Evolutionary conservation across 2,888 invertebrate genomes (phyloP).

Genomic region (Liopterus haemorrhoidalis): DNA sequence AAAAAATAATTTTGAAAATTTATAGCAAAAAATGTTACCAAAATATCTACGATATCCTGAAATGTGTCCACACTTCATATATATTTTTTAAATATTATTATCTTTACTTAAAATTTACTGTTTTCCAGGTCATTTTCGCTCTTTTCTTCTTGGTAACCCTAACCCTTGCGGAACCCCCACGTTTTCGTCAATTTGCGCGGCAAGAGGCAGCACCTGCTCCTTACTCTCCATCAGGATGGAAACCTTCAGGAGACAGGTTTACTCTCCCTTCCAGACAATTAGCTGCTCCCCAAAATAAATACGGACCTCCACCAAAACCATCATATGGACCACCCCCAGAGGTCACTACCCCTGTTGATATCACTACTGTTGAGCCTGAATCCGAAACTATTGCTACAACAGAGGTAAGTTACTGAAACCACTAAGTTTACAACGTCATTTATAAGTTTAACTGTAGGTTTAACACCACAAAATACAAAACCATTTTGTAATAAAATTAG

Average conservation of each 20-base stretch:
- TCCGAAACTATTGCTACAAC: slow-evolving; percentile 15
- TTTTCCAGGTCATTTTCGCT: slow-evolving; percentile 42
- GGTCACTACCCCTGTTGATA: no score
- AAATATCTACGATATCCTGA: no score
- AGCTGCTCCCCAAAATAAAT: slow-evolving; percentile 32
- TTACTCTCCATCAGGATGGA: slow-evolving; percentile 46
- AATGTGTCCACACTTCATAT: no score
- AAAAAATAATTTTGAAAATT: no score
- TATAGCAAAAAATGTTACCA: no score
- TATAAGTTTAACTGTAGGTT: no score
- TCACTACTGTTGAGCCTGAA: slow-evolving; percentile 38
- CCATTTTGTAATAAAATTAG: no score
- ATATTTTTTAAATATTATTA: neutral
- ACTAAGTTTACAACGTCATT: slow-evolving; percentile 8
- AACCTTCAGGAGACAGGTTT: slow-evolving; percentile 46
- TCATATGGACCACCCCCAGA: slow-evolving; percentile 20
- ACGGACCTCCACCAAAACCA: slow-evolving; percentile 36
- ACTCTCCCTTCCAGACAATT: slow-evolving; percentile 39
- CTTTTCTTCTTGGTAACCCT: slow-evolving; percentile 42
- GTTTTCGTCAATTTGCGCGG: slow-evolving; percentile 38
- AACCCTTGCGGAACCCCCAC: slow-evolving; percentile 47
- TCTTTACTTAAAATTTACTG: slow-evolving; percentile 6
- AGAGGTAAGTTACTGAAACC: slow-evolving; percentile 5
- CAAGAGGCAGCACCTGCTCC: slow-evolving; percentile 38
- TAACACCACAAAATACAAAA: no score